A percentile compares a stretch with the other conserved stretches of the same genome.
These are phyloP conservation scores for Heterochromis multidens DNA, from an alignment of 2,113 vertebrate species.

Conservation along the genomic window DNA sequence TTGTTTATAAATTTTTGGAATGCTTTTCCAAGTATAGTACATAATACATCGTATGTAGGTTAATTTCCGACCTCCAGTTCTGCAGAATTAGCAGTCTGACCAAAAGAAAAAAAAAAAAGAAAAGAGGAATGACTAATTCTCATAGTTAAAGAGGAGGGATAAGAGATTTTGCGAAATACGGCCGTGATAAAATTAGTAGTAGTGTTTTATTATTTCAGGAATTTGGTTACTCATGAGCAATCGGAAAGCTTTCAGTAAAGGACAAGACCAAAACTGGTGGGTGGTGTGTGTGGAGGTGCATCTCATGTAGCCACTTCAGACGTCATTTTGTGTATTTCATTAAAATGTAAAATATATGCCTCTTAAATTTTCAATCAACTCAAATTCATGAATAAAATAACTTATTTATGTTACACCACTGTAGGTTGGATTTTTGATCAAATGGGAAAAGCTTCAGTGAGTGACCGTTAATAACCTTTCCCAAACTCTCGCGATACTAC, in stretches of 20 bases:
- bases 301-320: accelerated
- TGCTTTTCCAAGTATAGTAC: not conserved
- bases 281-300: not conserved
- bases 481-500: slow-evolving; percentile 74
- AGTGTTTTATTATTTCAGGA: not conserved
- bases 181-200: not conserved
- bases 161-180: not conserved
- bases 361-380: not conserved
- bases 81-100: not conserved
- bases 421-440: accelerated
- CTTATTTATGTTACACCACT: not conserved
- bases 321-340: accelerated
- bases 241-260: not conserved
- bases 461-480: slow-evolving; percentile 28
- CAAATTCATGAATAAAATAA: not conserved
- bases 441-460: not conserved
- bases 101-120: not conserved
- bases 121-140: accelerated
- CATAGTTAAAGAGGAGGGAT: not conserved
- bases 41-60: not conserved
- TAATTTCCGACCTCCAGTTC: not conserved
- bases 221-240: not conserved
- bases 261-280: accelerated
- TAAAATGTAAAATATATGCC: not conserved
- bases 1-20: not conserved